Evolutionary conservation across 1,140 invertebrate genomes (phyloP).

Genomic region (Drosophila pectinifera): DNA sequence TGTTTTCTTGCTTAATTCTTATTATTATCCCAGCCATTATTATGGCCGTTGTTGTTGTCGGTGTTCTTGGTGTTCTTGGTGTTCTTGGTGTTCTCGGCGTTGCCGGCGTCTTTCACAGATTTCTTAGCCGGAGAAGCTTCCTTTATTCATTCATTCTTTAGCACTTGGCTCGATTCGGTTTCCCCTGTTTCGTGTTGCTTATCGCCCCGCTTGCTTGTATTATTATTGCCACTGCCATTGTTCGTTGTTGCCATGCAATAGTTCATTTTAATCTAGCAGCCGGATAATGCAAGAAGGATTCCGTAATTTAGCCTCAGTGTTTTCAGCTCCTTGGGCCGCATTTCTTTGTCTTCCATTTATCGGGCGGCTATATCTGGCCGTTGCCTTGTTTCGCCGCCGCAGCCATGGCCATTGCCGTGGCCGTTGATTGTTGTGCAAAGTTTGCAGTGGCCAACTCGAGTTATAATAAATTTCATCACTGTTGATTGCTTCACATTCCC

Average conservation of each 20-base stretch:
- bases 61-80: slow-evolving; percentile 24
- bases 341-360: slow-evolving; percentile 67
- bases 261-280: slow-evolving; percentile 83
- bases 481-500: slow-evolving; percentile 67
- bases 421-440: slow-evolving; percentile 60
- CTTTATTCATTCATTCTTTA: slow-evolving; percentile 63
- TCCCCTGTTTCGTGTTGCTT: slow-evolving; percentile 72
- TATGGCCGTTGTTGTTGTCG: slow-evolving; percentile 61
- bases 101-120: slow-evolving; percentile 68
- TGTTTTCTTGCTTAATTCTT: slow-evolving; percentile 84
- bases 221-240: slow-evolving; percentile 80
- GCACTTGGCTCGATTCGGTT: slow-evolving; percentile 57
- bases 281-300: slow-evolving; percentile 83
- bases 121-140: slow-evolving; percentile 52
- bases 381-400: slow-evolving; percentile 5
- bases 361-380: slow-evolving; percentile 57
- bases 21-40: slow-evolving; percentile 83
- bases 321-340: slow-evolving; percentile 23
- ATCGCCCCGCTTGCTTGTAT: slow-evolving; percentile 80
- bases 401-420: slow-evolving; percentile 18
- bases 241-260: slow-evolving; percentile 75
- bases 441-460: slow-evolving; percentile 61
- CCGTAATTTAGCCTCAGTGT: slow-evolving; percentile 67
- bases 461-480: slow-evolving; percentile 77
- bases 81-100: slow-evolving; percentile 20